Base-by-base conservation (phyloP, 2,888 invertebrate genomes). In the Deilephila porcellus region DNA sequence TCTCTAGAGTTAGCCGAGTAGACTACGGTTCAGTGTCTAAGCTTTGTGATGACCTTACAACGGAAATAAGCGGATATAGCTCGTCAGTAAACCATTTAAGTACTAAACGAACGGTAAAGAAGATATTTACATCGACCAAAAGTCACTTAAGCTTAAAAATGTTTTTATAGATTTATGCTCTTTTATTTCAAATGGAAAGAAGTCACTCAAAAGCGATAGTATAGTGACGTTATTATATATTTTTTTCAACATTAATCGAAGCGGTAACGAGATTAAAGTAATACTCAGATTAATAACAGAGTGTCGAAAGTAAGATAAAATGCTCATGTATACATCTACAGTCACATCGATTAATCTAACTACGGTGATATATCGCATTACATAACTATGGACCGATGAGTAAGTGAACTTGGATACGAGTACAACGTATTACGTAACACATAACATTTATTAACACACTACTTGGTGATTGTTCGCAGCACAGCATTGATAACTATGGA, bases 151-250 rank as follows among this genome's bases (percentile, higher is more conserved):
- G 90, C 89, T 88, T 90, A 90, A 84, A 82, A 70, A 86, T 86
- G 83, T 85, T 86, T 81, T 86, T 71, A 76, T 67, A 67, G 67
- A 67, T 67, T 67, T 67, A 85, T 82, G 85, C 83, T 84, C 80
- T 83, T 84, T 81, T 81, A 81, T 81, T 81, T 83, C 75, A 81
- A 87, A 86, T 85, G 82, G 81, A 86, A 88, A 87, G 82, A 82
- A 85, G 90, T 92, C 91, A 89, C 89, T 90, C 91, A 91, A 74
- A 93, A 93, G 93, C 93, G 86, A 90, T 88, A 91, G 85, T 88
- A 89, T 80, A 88, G 89, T 90, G 90, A 91, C 88, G 81, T 86
- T 85, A 85, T 85, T 79, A 85, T 83, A 80, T 83, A 83, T 80
- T 82, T 85, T 84, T 86, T 88, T 88, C 82, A 90, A 92, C 90